Evolutionary conservation across 2,113 vertebrate species (phyloP).

Genomic region (Gallinago media): DNA sequence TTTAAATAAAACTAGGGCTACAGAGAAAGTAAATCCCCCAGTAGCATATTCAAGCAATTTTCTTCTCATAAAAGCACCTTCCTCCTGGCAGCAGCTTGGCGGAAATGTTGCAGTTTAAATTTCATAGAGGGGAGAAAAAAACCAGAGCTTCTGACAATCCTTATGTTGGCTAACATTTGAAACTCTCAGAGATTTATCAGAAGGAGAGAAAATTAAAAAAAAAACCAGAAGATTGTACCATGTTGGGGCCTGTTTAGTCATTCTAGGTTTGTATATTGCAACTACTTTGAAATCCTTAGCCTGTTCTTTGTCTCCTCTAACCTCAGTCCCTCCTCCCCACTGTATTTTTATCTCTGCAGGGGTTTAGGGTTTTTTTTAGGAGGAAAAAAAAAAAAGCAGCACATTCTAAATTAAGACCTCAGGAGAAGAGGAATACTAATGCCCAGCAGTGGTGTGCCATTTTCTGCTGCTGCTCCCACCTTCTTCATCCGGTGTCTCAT

Average conservation of each 20-base stretch:
- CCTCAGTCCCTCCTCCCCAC: neutral
- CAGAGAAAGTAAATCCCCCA: slow-evolving; percentile 30
- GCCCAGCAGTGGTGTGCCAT: neutral
- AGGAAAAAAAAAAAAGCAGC: neutral
- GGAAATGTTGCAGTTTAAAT: neutral
- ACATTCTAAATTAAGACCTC: neutral
- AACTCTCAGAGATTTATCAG: neutral
- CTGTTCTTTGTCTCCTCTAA: neutral
- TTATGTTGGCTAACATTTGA: slow-evolving; percentile 7
- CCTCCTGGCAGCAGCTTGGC: neutral
- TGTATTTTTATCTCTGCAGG: neutral
- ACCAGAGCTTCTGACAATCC: neutral
- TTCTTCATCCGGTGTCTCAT: neutral
- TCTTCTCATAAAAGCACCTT: slow-evolving; percentile 41
- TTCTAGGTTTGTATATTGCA: neutral
- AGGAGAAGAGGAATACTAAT: slow-evolving; percentile 16
- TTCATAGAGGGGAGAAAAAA: neutral
- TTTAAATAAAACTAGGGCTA: slow-evolving; percentile 55
- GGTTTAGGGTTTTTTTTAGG: neutral
- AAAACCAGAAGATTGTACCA: neutral
- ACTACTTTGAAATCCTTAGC: neutral
- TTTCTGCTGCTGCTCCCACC: neutral
- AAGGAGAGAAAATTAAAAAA: neutral
- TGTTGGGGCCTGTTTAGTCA: neutral
- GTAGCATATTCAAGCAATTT: slow-evolving; percentile 48